phyloP scores from a whole-genome alignment of 2,888 invertebrate species.

The Acleris laterana region DNA sequence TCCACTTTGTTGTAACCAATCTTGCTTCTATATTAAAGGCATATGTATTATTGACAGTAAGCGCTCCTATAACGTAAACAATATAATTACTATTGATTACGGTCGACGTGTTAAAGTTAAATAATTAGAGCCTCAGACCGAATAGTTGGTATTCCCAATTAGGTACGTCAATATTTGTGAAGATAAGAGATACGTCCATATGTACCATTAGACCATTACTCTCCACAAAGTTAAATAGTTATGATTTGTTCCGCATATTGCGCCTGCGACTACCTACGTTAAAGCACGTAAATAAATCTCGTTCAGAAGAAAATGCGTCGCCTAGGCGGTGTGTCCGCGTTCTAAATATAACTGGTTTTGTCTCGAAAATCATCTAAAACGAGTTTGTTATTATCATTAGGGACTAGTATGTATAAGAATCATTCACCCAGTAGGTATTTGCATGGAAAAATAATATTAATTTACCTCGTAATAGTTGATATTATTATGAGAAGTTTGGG shows the following conservation, averaged over 20 bases:
- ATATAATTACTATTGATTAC: too few relatives aligned
- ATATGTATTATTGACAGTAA: too few relatives aligned
- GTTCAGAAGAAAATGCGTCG: not conserved
- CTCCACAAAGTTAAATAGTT: not conserved
- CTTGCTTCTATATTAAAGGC: too few relatives aligned
- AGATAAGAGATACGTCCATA: not conserved
- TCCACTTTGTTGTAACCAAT: too few relatives aligned
- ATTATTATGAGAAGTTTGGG: too few relatives aligned
- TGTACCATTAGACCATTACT: not conserved
- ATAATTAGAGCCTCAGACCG: too few relatives aligned
- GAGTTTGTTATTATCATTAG: not conserved
- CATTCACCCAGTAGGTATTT: not conserved
- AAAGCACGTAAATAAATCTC: slow-evolving; percentile 1
- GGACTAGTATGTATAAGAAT: not conserved
- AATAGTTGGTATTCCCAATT: too few relatives aligned
- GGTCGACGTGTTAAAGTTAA: too few relatives aligned
- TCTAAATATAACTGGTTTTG: slow-evolving; percentile 8
- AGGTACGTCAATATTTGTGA: not conserved
- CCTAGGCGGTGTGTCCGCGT: not conserved
- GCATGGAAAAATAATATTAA: too few relatives aligned
- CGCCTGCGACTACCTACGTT: not conserved
- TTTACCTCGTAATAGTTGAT: too few relatives aligned
- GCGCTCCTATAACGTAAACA: too few relatives aligned
- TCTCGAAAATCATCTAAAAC: not conserved
- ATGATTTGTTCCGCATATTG: not conserved